Conservation (phyloP, 2,797 vertebrate genomes). For the Chiroxiphia lanceolata region DNA sequence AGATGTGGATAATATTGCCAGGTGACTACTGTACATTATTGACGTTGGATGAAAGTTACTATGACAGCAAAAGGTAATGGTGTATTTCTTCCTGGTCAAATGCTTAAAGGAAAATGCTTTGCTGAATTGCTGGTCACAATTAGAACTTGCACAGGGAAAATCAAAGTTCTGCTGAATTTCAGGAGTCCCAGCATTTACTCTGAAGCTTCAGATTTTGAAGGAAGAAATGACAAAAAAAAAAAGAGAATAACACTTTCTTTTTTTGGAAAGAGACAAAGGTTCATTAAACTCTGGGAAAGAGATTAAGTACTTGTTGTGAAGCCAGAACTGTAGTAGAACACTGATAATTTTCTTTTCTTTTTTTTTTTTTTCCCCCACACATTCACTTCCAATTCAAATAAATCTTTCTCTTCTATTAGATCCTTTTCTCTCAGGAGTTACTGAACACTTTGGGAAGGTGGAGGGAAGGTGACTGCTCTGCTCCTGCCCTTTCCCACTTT, state of each 20-base stretch:
- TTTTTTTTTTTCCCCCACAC: not conserved
- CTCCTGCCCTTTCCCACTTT: not conserved
- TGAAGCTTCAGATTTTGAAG: not conserved
- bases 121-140: not conserved
- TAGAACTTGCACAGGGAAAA: not conserved
- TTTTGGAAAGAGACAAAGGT: slow-evolving; percentile 27
- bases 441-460: not conserved
- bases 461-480: not conserved
- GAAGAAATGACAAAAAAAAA: not conserved
- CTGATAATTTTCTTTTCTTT: not conserved
- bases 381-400: not conserved
- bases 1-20: not conserved
- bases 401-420: not conserved
- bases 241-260: not conserved
- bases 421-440: not conserved
- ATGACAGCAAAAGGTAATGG: not conserved
- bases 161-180: slow-evolving; percentile 3
- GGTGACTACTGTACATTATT: not conserved
- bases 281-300: not conserved
- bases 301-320: slow-evolving; percentile 8
- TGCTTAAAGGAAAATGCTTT: not conserved
- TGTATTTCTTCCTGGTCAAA: not conserved
- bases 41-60: not conserved
- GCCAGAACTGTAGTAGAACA: not conserved
- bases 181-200: not conserved